A percentile compares a stretch with the other conserved stretches of the same genome.
Evolutionary conservation across 2,797 vertebrate genomes (phyloP).

Genomic region (Xiphophorus birchmanni): DNA sequence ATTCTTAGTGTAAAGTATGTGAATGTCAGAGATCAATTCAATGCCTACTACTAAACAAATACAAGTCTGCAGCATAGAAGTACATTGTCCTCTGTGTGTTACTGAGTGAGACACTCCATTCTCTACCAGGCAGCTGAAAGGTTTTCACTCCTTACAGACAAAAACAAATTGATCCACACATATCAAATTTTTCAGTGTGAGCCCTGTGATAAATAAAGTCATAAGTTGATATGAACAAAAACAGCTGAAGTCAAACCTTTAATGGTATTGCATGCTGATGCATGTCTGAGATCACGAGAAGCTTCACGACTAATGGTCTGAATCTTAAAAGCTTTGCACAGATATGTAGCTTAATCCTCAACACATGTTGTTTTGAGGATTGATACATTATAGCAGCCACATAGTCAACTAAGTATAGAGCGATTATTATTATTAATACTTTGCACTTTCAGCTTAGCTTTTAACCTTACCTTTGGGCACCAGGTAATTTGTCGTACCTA

Average conservation of each 20-base stretch:
- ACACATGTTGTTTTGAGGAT: conserved; percentile 63
- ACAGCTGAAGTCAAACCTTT: conserved; percentile 12
- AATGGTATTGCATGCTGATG: conserved; percentile 34
- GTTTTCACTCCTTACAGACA: neutral
- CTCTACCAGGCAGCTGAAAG: too few relatives aligned
- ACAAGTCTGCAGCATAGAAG: too few relatives aligned
- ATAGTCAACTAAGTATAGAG: conserved; percentile 44
- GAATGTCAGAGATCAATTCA: too few relatives aligned
- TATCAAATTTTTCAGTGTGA: neutral
- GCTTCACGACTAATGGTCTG: conserved; percentile 28
- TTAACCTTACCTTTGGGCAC: conserved; percentile 34
- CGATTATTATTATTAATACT: conserved; percentile 28
- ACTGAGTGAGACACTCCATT: too few relatives aligned
- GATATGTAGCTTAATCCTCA: conserved; percentile 45
- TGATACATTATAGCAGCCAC: conserved; percentile 43
- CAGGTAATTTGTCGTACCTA: conserved; percentile 19
- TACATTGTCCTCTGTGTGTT: too few relatives aligned
- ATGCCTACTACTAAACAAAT: too few relatives aligned
- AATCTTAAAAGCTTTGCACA: conserved; percentile 37
- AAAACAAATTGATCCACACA: neutral
- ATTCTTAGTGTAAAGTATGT: too few relatives aligned
- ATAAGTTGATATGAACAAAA: neutral
- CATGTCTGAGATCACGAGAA: conserved; percentile 28
- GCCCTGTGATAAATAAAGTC: neutral
- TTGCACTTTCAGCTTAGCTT: conserved; percentile 18